Evolutionary conservation across 2,888 invertebrate genomes (phyloP).

Genomic region (Ommatoiulus sabulosus): DNA sequence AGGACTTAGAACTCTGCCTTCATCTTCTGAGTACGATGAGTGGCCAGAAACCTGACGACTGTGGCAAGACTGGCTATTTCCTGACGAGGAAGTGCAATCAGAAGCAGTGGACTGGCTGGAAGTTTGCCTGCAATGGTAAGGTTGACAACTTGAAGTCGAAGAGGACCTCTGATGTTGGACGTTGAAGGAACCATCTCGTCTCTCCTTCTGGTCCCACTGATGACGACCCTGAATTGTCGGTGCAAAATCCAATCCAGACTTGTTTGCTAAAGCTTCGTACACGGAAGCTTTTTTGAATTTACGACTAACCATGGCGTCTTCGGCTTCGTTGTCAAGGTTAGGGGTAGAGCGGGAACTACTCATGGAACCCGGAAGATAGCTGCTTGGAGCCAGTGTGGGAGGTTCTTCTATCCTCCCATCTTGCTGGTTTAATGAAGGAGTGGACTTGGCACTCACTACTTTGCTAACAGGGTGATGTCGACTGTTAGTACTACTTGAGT

Average conservation of each 20-base stretch:
- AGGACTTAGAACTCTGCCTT: conserved; percentile 58
- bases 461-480: neutral
- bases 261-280: conserved; percentile 61
- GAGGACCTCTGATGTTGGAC: conserved; percentile 53
- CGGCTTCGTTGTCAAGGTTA: conserved; percentile 66
- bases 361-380: conserved; percentile 62
- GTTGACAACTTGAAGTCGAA: conserved; percentile 50
- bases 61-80: conserved; percentile 77
- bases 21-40: conserved; percentile 73
- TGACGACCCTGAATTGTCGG: conserved; percentile 60
- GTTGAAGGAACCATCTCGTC: conserved; percentile 51
- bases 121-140: conserved; percentile 58
- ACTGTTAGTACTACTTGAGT: conserved; percentile 54
- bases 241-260: conserved; percentile 61
- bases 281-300: conserved; percentile 62
- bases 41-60: conserved; percentile 84
- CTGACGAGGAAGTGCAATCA: conserved; percentile 58
- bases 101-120: conserved; percentile 59
- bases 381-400: conserved; percentile 19
- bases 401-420: conserved; percentile 53
- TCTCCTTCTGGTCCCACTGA: conserved; percentile 60
- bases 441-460: conserved; percentile 59
- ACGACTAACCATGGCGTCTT: conserved; percentile 61
- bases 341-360: conserved; percentile 71
- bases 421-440: conserved; percentile 52